Conservation (phyloP, 2,888 invertebrate species). For the Drosophila anceps region DNA sequence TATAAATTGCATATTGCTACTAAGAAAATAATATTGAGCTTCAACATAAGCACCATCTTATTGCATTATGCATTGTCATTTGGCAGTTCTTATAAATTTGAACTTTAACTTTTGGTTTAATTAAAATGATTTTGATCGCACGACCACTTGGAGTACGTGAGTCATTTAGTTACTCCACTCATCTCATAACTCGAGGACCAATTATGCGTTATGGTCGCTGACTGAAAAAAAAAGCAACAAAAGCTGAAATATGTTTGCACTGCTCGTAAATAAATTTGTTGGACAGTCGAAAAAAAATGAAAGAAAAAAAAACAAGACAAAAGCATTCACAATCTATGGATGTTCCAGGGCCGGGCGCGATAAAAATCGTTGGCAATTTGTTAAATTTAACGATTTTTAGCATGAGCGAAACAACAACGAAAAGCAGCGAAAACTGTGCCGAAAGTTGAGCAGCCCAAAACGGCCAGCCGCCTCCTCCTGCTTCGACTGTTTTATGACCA, state of each 20-base stretch:
- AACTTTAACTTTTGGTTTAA: conserved; percentile 28
- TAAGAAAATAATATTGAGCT: not conserved
- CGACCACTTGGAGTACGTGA: conserved; percentile 48
- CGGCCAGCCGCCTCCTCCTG: conserved; percentile 53
- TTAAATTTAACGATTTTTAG: conserved; percentile 79
- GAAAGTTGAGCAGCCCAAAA: conserved; percentile 60
- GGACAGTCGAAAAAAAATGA: conserved; percentile 48
- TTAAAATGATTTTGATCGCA: conserved; percentile 49
- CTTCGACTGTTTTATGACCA: conserved; percentile 76
- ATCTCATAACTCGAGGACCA: conserved; percentile 64
- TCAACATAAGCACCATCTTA: not conserved
- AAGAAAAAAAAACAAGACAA: conserved; percentile 16
- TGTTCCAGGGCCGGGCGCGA: conserved; percentile 69
- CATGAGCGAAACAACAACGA: conserved; percentile 51
- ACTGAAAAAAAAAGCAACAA: conserved; percentile 40
- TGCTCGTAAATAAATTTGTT: conserved; percentile 74
- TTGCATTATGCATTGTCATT: conserved; percentile 1
- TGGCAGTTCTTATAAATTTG: not conserved
- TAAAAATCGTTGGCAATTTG: conserved; percentile 82
- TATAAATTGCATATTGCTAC: not conserved
- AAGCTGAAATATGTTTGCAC: conserved; percentile 69
- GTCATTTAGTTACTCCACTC: conserved; percentile 44
- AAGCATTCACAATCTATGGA: conserved; percentile 66
- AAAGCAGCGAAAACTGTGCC: conserved; percentile 62
- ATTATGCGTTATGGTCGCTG: conserved; percentile 66